Conservation (phyloP, 1,140 invertebrate species). For the Dolichoris vasculosae region DNA sequence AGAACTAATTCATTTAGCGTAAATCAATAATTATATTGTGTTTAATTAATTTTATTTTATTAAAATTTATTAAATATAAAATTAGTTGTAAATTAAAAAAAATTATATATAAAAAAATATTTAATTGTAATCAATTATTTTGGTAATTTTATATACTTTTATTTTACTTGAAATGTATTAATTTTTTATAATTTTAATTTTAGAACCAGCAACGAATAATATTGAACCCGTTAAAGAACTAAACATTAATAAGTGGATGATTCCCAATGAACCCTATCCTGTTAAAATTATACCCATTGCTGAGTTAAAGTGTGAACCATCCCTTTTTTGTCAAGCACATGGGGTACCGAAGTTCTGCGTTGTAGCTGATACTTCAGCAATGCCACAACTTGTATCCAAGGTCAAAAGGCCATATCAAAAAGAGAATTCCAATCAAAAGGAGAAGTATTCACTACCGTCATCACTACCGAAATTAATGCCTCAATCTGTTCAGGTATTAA, state of each 20-base stretch:
- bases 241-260: slow-evolving; percentile 9
- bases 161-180: background rate
- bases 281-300: slow-evolving; percentile 66
- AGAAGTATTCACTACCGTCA: background rate
- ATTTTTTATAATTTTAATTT: background rate
- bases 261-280: slow-evolving; percentile 6
- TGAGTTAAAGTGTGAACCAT: slow-evolving; percentile 66
- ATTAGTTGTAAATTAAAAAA: no score
- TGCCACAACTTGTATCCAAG: slow-evolving; percentile 19
- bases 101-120: no score
- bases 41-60: background rate
- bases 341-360: slow-evolving; percentile 70
- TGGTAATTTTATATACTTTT: no score
- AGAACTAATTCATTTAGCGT: background rate
- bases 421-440: background rate
- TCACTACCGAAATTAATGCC: slow-evolving; percentile 5
- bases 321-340: slow-evolving; percentile 67
- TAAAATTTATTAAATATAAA: slow-evolving; percentile 4
- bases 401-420: slow-evolving; percentile 24
- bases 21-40: no score
- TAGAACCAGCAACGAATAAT: background rate
- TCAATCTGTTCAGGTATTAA: background rate
- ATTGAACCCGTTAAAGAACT: background rate
- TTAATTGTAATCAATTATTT: no score
- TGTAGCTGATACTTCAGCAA: slow-evolving; percentile 59